These are phyloP conservation scores for Benitochromis conjunctus DNA, from an alignment of 2,113 vertebrate genomes.

Conservation along the genomic window DNA sequence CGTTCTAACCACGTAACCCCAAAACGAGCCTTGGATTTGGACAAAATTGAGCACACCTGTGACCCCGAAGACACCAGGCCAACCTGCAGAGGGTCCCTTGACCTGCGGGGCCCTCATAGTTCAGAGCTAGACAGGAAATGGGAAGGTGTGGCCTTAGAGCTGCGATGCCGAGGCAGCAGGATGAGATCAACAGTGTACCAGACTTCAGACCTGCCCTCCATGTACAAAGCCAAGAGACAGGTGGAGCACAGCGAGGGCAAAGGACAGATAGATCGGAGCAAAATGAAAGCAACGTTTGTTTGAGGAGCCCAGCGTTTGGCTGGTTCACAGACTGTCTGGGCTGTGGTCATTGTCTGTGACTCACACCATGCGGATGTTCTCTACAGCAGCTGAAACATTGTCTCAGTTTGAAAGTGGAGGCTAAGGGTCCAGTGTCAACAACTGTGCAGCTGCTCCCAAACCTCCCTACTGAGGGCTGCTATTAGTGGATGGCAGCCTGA, in stretches of 20 bases:
- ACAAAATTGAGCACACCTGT: slow-evolving; percentile 53
- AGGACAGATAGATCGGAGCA: slow-evolving; percentile 52
- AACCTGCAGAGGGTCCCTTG: background rate
- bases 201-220: slow-evolving; percentile 71
- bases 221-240: slow-evolving; percentile 65
- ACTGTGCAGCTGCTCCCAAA: slow-evolving; percentile 10
- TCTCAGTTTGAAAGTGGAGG: background rate
- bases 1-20: slow-evolving; percentile 41
- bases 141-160: slow-evolving; percentile 75
- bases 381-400: slow-evolving; percentile 10
- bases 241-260: slow-evolving; percentile 50
- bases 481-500: background rate
- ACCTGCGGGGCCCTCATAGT: slow-evolving; percentile 1
- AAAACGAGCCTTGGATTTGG: slow-evolving; percentile 80
- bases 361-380: background rate
- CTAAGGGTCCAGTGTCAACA: background rate
- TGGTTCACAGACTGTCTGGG: background rate
- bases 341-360: background rate
- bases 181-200: slow-evolving; percentile 75
- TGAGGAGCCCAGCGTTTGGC: slow-evolving; percentile 54
- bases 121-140: slow-evolving; percentile 73
- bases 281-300: slow-evolving; percentile 89
- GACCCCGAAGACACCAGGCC: background rate
- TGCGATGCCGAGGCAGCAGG: slow-evolving; percentile 74
- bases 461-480: background rate